Evolutionary conservation across 2,888 invertebrate species (phyloP).

Genomic region (Theretra japonica): DNA sequence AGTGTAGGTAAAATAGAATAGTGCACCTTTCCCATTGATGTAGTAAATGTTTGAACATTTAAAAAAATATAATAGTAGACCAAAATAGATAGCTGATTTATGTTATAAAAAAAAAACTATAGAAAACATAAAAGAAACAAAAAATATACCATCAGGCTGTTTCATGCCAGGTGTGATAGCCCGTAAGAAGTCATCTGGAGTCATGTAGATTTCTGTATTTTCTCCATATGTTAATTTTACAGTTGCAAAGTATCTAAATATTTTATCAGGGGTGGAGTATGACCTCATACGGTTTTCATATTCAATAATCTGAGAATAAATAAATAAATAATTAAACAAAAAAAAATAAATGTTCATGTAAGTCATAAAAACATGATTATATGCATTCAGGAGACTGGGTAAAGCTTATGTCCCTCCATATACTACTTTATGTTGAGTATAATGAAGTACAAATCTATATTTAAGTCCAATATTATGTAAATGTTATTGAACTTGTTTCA

Average conservation of each 20-base stretch:
- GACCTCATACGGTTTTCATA: constrained; percentile 98
- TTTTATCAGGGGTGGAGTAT: constrained; percentile 99
- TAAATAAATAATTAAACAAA: constrained; percentile 39
- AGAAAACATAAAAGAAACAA: constrained; percentile 32
- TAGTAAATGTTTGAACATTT: too few relatives aligned
- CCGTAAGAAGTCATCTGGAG: constrained; percentile 98
- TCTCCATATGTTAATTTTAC: constrained; percentile 89
- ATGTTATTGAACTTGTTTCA: too few relatives aligned
- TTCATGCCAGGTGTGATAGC: constrained; percentile 98
- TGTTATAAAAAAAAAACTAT: constrained; percentile 7
- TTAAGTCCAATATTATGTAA: too few relatives aligned
- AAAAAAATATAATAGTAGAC: background rate
- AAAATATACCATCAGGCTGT: constrained; percentile 95
- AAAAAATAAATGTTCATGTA: constrained; percentile 41
- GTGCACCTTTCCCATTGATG: too few relatives aligned
- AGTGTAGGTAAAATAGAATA: too few relatives aligned
- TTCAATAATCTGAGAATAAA: constrained; percentile 92
- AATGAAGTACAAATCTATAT: too few relatives aligned
- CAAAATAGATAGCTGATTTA: background rate
- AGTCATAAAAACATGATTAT: constrained; percentile 32
- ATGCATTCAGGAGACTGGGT: too few relatives aligned
- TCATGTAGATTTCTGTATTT: constrained; percentile 94
- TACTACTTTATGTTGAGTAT: too few relatives aligned
- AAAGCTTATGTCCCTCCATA: too few relatives aligned
- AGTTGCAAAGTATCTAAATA: constrained; percentile 99